Base-by-base conservation (phyloP, 2,113 vertebrate species). In the Tragulus kanchil region DNA sequence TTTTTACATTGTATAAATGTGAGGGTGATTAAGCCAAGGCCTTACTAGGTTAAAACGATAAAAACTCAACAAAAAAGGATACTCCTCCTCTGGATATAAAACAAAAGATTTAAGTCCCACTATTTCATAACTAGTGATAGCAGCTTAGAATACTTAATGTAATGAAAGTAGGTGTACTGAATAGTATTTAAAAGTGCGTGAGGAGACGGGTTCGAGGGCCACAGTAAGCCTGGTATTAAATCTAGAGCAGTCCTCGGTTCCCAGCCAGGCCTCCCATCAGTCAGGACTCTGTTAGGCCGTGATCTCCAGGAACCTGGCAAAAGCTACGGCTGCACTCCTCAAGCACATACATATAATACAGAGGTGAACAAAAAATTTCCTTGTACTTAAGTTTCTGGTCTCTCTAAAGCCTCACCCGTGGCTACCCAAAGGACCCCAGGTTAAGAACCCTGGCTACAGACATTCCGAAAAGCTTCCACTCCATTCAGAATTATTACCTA, bases 11-110 rank as follows among this genome's bases (percentile, higher is more conserved):
- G 31, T 45, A 71, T 77, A 86, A 91, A 61, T 58, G 31, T 90
- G 83, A 75, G 3, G 75, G 25, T 54, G 48, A 94, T 90, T 82
- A 90, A 69, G 42, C 56, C 90, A 96, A 87, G 65, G 45, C 14
- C 59, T 78, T 59, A 69, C n/a, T 85, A 54, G 75, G 19, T 75
- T 84, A 54, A 94, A 96, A 65, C 42, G 56, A 15, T 45, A 89
- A 92, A 36, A 82, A 77, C 6, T 3, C 21, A 96, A 83, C 31
- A 52, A 77, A 81, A 65, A 89, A 89, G 23, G 4, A 3, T 0
- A 3, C 52, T 14, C 52, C 12, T 65, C 83, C 65, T 96, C 61
- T 50, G 78, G 78, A 88, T 50, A 31, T 59, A 28, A 84, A 93
- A 52, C 28, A 65, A 75, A 89, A 50, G 28, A 78, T 9, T 78